Conservation (phyloP, 2,113 vertebrate species). For the Istiophorus platypterus region DNA sequence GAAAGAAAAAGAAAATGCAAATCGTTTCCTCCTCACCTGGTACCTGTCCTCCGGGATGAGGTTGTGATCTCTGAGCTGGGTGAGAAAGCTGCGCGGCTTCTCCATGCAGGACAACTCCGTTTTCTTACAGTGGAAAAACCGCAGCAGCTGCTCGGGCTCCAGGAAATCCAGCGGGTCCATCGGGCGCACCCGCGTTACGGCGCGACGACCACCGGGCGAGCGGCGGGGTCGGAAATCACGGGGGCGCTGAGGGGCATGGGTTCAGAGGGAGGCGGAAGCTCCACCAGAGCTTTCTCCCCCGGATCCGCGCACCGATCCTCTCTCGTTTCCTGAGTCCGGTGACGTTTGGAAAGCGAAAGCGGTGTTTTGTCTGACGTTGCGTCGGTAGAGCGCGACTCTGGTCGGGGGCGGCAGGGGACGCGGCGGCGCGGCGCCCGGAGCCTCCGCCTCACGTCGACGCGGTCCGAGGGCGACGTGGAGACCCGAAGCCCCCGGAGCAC, state of each 20-base stretch:
- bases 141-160: conserved; percentile 28
- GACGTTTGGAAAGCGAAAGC: conserved; percentile 74
- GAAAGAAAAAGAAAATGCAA: no score
- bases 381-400: neutral
- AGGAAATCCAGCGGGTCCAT: conserved; percentile 71
- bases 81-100: conserved; percentile 70
- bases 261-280: neutral
- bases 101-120: conserved; percentile 78
- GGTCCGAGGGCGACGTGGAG: no score
- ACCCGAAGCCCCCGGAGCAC: no score
- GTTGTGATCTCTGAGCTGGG: conserved; percentile 77
- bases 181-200: no score
- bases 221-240: no score
- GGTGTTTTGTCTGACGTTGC: no score
- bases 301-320: neutral
- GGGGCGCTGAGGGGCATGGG: no score
- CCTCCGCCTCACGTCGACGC: no score
- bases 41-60: conserved; percentile 72
- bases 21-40: conserved; percentile 56
- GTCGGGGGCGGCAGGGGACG: conserved; percentile 1
- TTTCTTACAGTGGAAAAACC: conserved; percentile 71
- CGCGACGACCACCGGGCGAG: no score
- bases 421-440: neutral
- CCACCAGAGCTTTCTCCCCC: fast-evolving
- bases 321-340: conserved; percentile 10